Base-by-base conservation (phyloP, 2,888 invertebrate genomes). In the Hipparchia sbordonii region DNA sequence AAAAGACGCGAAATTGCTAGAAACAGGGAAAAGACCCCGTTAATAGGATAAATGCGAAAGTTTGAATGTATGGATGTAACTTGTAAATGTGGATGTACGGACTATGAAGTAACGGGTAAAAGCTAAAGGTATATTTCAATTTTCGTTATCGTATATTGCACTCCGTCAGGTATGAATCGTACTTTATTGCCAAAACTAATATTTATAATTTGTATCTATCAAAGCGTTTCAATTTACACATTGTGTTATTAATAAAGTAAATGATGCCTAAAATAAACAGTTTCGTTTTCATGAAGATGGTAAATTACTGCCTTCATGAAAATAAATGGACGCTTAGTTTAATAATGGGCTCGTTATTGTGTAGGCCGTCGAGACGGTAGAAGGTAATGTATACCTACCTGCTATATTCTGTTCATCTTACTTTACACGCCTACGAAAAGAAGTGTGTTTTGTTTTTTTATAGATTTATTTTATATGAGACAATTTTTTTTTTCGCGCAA, bases 271-370 rank as follows among this genome's bases (percentile, higher is more conserved):
- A 60, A 69, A 60, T 52, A 69, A 63, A 70, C 70, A 70, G 62
- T 61, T 69, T 61, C 52, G 61, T 69, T 60, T 61, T 13, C 69
- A 69, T 61, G 61, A 67, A 69, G 70, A 63, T 63, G 56, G 70
- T 70, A 63, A 70, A 70, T 70, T 70, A 70, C 70, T 56, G 70
- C 61, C 62, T 62, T 61, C 69, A 56, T 62, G 70, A 63, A 70
- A 70, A 70, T 70, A 63, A 70, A 70, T 70, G 62, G 56, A 63
- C 56, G 70, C 70, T 63, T 69, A 69, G 60, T 69, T 65, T 63
- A 63, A 70, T 70, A 70, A 70, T 63, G 46, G 62, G 54, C 62
- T n/a, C 62, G 62, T 63, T 61, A 61, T 69, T 69, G 52, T 69
- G 61, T 52, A 51, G 61, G 23, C 61, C 61, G 69, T 51, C n/a